Evolutionary conservation across 1,140 invertebrate species (phyloP).

Genomic region (Amyelois transitella): DNA sequence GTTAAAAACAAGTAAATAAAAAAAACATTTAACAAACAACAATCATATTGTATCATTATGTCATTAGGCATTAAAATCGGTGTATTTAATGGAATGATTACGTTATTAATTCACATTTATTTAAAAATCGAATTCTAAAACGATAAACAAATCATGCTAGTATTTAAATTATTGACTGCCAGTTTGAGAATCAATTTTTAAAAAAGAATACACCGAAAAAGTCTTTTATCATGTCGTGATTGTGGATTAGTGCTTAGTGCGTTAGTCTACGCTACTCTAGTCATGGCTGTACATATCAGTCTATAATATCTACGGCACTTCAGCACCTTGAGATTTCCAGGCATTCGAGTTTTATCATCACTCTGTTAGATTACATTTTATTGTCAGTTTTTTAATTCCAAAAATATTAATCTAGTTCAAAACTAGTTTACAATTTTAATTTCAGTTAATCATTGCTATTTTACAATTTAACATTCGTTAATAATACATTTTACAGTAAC

Average conservation of each 20-base stretch:
- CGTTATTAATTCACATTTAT: not conserved
- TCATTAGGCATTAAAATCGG: slow-evolving; percentile 16
- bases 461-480: not conserved
- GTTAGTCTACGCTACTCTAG: slow-evolving; percentile 21
- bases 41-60: slow-evolving; percentile 21
- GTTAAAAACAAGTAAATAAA: slow-evolving; percentile 59
- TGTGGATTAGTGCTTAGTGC: slow-evolving; percentile 28
- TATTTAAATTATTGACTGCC: not conserved
- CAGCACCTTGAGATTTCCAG: slow-evolving; percentile 44
- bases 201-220: slow-evolving; percentile 16
- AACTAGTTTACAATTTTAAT: not conserved
- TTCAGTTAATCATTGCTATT: not conserved
- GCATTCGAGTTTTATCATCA: not conserved
- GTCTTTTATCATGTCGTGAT: slow-evolving; percentile 24
- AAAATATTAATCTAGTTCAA: not conserved
- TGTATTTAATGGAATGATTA: slow-evolving; percentile 10
- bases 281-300: slow-evolving; percentile 69
- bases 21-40: slow-evolving; percentile 62
- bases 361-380: not conserved
- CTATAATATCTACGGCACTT: slow-evolving; percentile 52
- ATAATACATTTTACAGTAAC: not conserved
- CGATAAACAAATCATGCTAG: not conserved
- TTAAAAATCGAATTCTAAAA: not conserved
- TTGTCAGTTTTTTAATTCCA: not conserved
- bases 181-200: not conserved